Evolutionary conservation across 92 coral and sea anemone genomes (phyloP).

Genomic region (Scolanthus callimorphus): DNA sequence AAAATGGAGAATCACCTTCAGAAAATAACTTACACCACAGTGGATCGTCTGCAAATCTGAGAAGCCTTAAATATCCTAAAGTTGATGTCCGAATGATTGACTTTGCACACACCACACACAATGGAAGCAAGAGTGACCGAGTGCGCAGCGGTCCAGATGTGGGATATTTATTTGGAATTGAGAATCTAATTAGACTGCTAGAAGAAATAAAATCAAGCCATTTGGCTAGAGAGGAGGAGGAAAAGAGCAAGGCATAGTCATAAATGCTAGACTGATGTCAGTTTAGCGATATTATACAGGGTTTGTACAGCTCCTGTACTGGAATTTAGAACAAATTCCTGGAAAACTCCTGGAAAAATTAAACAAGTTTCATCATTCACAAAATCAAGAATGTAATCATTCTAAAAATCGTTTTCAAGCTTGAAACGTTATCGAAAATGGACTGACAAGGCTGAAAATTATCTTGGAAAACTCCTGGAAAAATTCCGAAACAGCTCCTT

Average conservation of each 20-base stretch:
- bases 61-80: conserved; percentile 24
- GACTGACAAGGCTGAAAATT: no score
- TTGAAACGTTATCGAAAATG: no score
- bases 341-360: no score
- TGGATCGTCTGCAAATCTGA: conserved; percentile 31
- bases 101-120: conserved; percentile 88
- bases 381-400: no score
- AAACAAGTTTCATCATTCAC: no score
- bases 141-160: conserved; percentile 71
- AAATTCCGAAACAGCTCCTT: no score
- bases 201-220: conserved; percentile 53
- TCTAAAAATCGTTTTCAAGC: no score
- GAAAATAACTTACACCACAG: conserved; percentile 4
- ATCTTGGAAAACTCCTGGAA: no score
- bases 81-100: conserved; percentile 94
- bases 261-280: no score
- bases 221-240: no score
- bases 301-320: background rate
- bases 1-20: conserved; percentile 20
- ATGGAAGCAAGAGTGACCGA: conserved; percentile 65
- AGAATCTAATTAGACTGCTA: conserved; percentile 64
- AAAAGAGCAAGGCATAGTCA: no score
- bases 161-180: conserved; percentile 86
- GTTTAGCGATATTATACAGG: background rate
- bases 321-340: background rate